Evolutionary conservation across 2,888 invertebrate genomes (phyloP).

Genomic region (Miltochrista miniata): DNA sequence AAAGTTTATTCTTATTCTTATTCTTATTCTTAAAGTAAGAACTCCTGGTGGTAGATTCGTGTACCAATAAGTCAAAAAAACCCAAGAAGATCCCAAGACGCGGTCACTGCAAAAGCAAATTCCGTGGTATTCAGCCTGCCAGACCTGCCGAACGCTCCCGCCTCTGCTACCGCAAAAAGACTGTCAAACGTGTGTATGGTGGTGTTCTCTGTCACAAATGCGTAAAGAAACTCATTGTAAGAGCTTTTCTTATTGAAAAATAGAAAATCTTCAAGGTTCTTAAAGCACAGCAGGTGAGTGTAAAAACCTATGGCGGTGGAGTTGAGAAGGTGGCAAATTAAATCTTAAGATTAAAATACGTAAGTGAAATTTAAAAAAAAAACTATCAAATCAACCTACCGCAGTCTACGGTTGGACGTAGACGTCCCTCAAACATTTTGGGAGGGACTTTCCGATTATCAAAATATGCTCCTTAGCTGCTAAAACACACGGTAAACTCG

Average conservation of each 20-base stretch:
- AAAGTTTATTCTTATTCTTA: no score
- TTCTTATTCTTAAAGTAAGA: conserved; percentile 88
- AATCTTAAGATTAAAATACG: conserved; percentile 56
- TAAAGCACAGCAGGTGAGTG: conserved; percentile 92
- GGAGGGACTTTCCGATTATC: no score
- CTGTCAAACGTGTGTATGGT: conserved; percentile 98
- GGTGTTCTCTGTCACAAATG: conserved; percentile 98
- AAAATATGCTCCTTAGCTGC: no score
- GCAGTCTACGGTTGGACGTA: no score
- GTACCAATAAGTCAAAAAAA: conserved; percentile 99
- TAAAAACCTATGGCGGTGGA: conserved; percentile 32
- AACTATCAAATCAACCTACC: no score
- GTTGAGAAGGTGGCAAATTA: conserved; percentile 65
- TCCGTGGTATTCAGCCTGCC: conserved; percentile 97
- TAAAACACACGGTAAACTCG: no score
- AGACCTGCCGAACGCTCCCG: conserved; percentile 96
- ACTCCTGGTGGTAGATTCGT: conserved; percentile 99
- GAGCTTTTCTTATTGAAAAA: conserved; percentile 99
- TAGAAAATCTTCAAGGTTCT: conserved; percentile 99
- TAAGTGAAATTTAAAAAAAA: no score
- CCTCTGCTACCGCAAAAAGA: conserved; percentile 97
- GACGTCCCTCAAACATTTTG: no score
- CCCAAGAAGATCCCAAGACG: conserved; percentile 98
- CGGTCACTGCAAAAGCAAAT: conserved; percentile 98
- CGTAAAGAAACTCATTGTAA: conserved; percentile 97